A percentile compares a stretch with the other conserved stretches of the same genome.
phyloP scores from a whole-genome alignment of 2,113 vertebrate genomes.

The Axis porcinus region DNA sequence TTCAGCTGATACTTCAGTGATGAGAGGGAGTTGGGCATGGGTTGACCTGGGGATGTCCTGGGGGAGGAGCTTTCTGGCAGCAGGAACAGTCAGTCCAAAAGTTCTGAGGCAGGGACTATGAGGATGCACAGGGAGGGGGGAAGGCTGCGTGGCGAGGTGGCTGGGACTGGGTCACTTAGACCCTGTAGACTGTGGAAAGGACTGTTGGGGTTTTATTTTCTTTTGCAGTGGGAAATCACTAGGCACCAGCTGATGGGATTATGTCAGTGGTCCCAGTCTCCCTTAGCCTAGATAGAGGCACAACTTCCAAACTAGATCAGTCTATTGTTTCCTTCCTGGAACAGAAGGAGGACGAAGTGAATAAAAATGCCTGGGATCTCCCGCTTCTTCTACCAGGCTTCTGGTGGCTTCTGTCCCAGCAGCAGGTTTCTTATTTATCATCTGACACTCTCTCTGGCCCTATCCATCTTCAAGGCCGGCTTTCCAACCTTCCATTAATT shows the following conservation, averaged over 20 bases:
- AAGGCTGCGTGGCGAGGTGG: not conserved
- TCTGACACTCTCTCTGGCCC: not conserved
- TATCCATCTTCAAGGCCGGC: not conserved
- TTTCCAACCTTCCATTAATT: slow-evolving; percentile 14
- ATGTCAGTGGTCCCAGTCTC: not conserved
- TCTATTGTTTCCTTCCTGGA: not conserved
- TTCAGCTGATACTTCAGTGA: not conserved
- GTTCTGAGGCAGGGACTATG: not conserved
- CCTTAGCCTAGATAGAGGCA: not conserved
- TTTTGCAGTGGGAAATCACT: not conserved
- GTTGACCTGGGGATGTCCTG: not conserved
- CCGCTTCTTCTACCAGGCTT: not conserved
- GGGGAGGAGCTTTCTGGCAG: not conserved
- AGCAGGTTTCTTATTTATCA: not conserved
- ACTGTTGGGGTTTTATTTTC: not conserved
- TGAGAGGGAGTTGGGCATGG: not conserved
- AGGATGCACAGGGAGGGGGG: not conserved
- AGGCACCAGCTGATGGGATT: not conserved
- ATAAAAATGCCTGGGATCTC: not conserved
- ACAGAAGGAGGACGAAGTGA: not conserved
- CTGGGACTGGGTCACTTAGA: not conserved
- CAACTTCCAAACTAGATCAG: not conserved
- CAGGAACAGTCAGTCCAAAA: not conserved
- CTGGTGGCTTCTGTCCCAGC: not conserved
- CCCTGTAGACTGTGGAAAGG: not conserved